phyloP scores from a whole-genome alignment of 2,888 invertebrate genomes.

The Agrochola litura region DNA sequence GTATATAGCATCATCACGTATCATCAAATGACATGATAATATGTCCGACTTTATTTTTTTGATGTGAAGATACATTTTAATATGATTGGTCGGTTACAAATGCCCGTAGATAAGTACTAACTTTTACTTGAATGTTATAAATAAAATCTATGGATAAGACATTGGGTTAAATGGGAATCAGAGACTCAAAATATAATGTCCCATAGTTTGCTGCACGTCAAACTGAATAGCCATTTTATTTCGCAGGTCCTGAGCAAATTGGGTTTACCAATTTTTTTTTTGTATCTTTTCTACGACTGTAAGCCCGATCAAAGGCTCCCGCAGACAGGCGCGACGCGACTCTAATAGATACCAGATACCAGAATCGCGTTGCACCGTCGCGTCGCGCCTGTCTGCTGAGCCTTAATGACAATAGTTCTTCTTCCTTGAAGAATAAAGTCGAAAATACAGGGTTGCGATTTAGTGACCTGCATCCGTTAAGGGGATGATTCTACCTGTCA shows the following conservation, averaged over 20 bases:
- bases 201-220: too few relatives aligned
- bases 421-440: neutral
- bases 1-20: conserved; percentile 31
- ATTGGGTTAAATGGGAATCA: neutral
- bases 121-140: conserved; percentile 9
- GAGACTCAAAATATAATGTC: neutral
- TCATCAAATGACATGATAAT: conserved; percentile 25
- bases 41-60: conserved; percentile 35
- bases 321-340: neutral
- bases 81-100: conserved; percentile 14
- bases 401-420: neutral
- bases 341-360: too few relatives aligned
- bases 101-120: neutral
- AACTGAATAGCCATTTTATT: neutral
- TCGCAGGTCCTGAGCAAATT: neutral
- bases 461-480: too few relatives aligned
- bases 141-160: neutral
- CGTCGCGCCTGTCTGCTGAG: neutral
- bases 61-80: conserved; percentile 20
- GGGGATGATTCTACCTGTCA: too few relatives aligned
- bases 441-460: too few relatives aligned
- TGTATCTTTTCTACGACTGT: too few relatives aligned
- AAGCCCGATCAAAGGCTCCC: neutral
- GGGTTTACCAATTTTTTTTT: too few relatives aligned
- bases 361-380: neutral